Evolutionary conservation across 2,113 vertebrate genomes (phyloP).

Genomic region (Galeopterus variegatus): DNA sequence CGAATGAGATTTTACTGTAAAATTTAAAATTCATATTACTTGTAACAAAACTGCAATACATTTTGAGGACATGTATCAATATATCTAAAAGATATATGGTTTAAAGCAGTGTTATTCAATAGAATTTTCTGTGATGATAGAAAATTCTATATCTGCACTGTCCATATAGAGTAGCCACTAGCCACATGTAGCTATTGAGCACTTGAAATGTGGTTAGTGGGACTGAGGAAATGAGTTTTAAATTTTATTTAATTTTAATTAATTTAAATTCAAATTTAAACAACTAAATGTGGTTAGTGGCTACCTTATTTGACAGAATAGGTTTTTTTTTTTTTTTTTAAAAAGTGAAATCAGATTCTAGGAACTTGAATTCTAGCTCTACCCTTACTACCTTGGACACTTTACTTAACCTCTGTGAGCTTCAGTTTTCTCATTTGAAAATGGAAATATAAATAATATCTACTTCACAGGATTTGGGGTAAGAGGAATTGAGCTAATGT

Average conservation of each 20-base stretch:
- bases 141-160: conserved; percentile 21
- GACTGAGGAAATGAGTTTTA: conserved; percentile 54
- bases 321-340: not conserved
- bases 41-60: conserved; percentile 67
- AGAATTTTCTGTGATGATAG: conserved; percentile 54
- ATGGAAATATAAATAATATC: conserved; percentile 49
- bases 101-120: conserved; percentile 21
- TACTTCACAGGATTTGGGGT: not conserved
- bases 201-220: conserved; percentile 38
- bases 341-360: conserved; percentile 28
- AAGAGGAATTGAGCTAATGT: conserved; percentile 50
- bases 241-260: conserved; percentile 37
- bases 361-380: conserved; percentile 51
- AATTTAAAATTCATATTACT: conserved; percentile 68
- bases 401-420: conserved; percentile 34
- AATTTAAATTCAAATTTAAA: conserved; percentile 31
- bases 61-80: conserved; percentile 60
- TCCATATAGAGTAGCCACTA: conserved; percentile 8
- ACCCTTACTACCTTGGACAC: conserved; percentile 49
- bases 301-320: conserved; percentile 36
- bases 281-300: not conserved
- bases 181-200: not conserved
- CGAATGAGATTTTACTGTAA: conserved; percentile 69
- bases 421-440: conserved; percentile 69
- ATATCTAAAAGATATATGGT: conserved; percentile 59